Percentiles rank a stretch among this genome's conserved stretches.
Conservation (phyloP, 2,888 invertebrate species). For the Unio delphinus region DNA sequence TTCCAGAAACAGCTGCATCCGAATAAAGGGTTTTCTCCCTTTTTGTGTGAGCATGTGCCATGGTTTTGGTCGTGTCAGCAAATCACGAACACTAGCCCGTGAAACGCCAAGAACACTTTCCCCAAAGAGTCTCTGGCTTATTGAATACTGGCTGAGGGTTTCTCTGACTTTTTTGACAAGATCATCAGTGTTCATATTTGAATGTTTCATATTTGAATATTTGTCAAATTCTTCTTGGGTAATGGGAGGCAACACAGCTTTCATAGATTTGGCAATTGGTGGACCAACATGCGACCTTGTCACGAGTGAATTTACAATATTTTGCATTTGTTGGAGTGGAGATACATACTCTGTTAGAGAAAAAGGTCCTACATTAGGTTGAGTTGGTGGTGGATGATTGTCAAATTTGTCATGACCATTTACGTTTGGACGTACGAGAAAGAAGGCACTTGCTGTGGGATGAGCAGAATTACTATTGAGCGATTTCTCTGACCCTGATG, state of each 20-base stretch:
- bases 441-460: constrained; percentile 78
- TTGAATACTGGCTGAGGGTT: constrained; percentile 72
- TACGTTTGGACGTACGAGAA: constrained; percentile 82
- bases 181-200: constrained; percentile 97
- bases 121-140: constrained; percentile 97
- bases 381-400: constrained; percentile 75
- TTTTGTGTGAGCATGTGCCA: constrained; percentile 99
- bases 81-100: constrained; percentile 93
- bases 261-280: constrained; percentile 80
- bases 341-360: constrained; percentile 81
- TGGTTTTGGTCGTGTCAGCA: constrained; percentile 96
- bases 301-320: constrained; percentile 96
- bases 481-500: constrained; percentile 48
- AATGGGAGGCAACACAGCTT: constrained; percentile 96
- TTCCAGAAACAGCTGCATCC: constrained; percentile 90
- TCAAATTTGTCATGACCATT: constrained; percentile 53
- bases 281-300: constrained; percentile 77
- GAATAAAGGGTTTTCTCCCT: constrained; percentile 82
- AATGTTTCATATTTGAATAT: constrained; percentile 97
- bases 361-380: constrained; percentile 31
- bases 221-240: constrained; percentile 99
- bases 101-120: constrained; percentile 87
- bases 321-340: constrained; percentile 97
- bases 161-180: constrained; percentile 87
- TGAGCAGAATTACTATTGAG: constrained; percentile 56